A percentile compares a stretch with the other conserved stretches of the same genome.
Evolutionary conservation across 1,140 invertebrate species (phyloP).

Genomic region (Daktulosphaira vitifoliae): DNA sequence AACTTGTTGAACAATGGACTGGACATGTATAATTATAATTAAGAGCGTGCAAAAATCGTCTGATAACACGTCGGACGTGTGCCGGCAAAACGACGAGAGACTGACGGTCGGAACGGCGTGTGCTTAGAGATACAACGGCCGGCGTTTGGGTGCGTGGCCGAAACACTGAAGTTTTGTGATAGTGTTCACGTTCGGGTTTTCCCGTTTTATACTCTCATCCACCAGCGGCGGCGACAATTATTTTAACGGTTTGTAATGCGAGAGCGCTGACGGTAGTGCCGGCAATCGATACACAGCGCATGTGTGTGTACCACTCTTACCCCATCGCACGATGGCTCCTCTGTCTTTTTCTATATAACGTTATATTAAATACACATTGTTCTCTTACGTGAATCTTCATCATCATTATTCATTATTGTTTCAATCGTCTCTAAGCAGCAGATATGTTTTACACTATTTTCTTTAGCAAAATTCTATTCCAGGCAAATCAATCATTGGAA

Average conservation of each 20-base stretch:
- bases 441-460: no score
- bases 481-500: no score
- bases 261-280: slow-evolving; percentile 21
- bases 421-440: no score
- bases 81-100: no score
- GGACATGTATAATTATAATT: no score
- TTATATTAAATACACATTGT: no score
- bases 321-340: neutral
- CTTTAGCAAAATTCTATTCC: no score
- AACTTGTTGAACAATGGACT: no score
- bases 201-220: slow-evolving; percentile 26
- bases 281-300: slow-evolving; percentile 29
- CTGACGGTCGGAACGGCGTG: neutral
- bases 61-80: neutral
- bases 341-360: no score
- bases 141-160: slow-evolving; percentile 10
- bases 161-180: slow-evolving; percentile 27
- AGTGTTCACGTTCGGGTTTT: slow-evolving; percentile 12
- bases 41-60: no score
- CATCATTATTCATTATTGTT: no score
- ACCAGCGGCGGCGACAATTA: slow-evolving; percentile 6
- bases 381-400: neutral
- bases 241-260: slow-evolving; percentile 25
- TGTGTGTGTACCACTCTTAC: slow-evolving; percentile 10
- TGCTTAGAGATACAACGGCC: neutral